These are phyloP conservation scores for Paragorgia papillata DNA, from an alignment of 92 coral and sea anemone genomes.

Conservation along the genomic window DNA sequence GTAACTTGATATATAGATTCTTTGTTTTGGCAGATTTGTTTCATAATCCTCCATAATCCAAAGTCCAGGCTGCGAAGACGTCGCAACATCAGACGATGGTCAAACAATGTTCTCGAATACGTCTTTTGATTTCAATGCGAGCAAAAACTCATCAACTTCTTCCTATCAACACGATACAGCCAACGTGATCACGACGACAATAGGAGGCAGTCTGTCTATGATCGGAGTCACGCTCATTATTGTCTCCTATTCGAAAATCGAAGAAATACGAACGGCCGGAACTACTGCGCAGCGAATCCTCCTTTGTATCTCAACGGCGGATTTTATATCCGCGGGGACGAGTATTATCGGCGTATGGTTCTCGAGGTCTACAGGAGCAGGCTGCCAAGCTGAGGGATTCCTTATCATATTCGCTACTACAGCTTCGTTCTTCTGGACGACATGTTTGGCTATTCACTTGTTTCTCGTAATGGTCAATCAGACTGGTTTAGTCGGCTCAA, in stretches of 20 bases:
- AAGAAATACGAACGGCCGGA: constrained; percentile 12
- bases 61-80: not conserved
- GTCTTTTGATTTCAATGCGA: not conserved
- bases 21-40: not conserved
- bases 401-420: constrained; percentile 20
- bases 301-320: constrained; percentile 16
- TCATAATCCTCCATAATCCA: too few relatives aligned
- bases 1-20: not conserved
- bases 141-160: too few relatives aligned
- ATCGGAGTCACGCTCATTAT: constrained; percentile 13
- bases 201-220: constrained; percentile 35
- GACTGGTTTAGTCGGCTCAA: not conserved
- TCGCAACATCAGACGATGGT: too few relatives aligned
- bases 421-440: constrained; percentile 40
- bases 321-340: constrained; percentile 9
- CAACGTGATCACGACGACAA: constrained; percentile 36
- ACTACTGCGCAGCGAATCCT: constrained; percentile 29
- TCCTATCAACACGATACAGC: not conserved
- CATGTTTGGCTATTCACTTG: constrained; percentile 23
- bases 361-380: not conserved
- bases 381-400: constrained; percentile 23
- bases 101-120: too few relatives aligned
- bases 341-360: constrained; percentile 27
- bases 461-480: constrained; percentile 11
- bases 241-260: not conserved